Evolutionary conservation across 2,113 vertebrate genomes (phyloP), one percentile per base, ranked within the genome.

Genomic region (Vulpes ferrilata): DNA sequence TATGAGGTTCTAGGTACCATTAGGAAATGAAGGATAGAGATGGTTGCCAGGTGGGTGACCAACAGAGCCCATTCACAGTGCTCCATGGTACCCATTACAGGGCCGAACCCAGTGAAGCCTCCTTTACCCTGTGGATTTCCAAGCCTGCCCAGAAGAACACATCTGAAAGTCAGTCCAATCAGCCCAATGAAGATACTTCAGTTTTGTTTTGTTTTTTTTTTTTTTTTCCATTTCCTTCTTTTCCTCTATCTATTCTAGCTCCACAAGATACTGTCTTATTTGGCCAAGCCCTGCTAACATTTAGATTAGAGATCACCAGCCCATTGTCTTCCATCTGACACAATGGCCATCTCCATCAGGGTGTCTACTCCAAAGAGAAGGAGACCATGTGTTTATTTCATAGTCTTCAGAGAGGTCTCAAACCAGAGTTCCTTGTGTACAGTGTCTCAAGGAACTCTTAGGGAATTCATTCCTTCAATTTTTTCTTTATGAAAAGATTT

Each of bases 401-500:
- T 60, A 53, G 27, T 60, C 51, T 85, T 16, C 38, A 71, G 60
- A 62, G 23, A 96, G 64, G 11, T 35, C 79, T 96, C 38, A 51
- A 86, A 65, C 3, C 51, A 73, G 8, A 78, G 15, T 38, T 62
- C 8, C 27, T 62, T 67, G 19, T 38, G 17, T 22, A n/a, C 48
- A 5, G 51, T 71, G 23, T 73, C 25, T 60, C 62, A 89, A 73
- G 51, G n/a, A 67, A 27, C 15, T 90, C 25, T 93, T 53, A 17
- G 38, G 48, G n/a, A 94, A 82, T 64, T 64, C 3, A 5, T 32
- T 65, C 48, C 59, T 87, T 53, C 15, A 12, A 12, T 64, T 53
- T 82, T 78, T 62, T 78, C 55, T 90, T 65, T 48, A 55, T 55
- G 27, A 74, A 83, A 83, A 79, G 16, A 65, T 80, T 83, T 73